A percentile compares a stretch with the other conserved stretches of the same genome.
Evolutionary conservation across 2,113 vertebrate species (phyloP).

Genomic region (Circaetus gallicus): DNA sequence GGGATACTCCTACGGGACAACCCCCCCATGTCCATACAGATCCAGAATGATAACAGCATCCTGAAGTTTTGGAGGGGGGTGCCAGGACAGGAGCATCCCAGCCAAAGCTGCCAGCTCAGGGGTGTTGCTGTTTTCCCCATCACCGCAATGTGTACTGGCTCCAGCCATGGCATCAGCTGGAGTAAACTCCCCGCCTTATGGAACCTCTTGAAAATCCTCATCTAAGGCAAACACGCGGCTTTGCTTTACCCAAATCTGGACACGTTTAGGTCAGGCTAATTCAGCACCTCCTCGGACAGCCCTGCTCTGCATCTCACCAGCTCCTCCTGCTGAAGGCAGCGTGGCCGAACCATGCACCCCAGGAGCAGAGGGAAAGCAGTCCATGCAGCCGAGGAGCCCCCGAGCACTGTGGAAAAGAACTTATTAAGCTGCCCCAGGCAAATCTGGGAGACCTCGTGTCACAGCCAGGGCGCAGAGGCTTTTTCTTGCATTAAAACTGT

Average conservation of each 20-base stretch:
- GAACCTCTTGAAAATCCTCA: neutral
- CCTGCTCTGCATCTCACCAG: neutral
- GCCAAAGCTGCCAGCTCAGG: neutral
- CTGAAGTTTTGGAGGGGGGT: neutral
- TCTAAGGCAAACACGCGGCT: neutral
- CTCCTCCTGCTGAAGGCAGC: neutral
- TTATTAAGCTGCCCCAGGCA: too few species aligned
- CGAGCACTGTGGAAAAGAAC: accelerated
- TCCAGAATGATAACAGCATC: neutral
- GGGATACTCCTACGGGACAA: neutral
- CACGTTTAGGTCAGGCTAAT: neutral
- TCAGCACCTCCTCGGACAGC: neutral
- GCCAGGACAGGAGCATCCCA: neutral
- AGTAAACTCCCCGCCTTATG: neutral
- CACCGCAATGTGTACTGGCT: accelerated
- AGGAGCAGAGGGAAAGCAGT: neutral
- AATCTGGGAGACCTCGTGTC: too few species aligned
- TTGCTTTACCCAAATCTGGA: neutral
- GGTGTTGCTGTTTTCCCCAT: neutral
- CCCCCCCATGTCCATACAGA: neutral
- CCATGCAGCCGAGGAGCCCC: accelerated
- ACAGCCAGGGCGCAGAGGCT: too few species aligned
- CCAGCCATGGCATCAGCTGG: neutral
- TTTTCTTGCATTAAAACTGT: neutral
- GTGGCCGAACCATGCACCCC: accelerated